Evolutionary conservation across 2,888 invertebrate genomes (phyloP).

Genomic region (Ecdyonurus torrentis): DNA sequence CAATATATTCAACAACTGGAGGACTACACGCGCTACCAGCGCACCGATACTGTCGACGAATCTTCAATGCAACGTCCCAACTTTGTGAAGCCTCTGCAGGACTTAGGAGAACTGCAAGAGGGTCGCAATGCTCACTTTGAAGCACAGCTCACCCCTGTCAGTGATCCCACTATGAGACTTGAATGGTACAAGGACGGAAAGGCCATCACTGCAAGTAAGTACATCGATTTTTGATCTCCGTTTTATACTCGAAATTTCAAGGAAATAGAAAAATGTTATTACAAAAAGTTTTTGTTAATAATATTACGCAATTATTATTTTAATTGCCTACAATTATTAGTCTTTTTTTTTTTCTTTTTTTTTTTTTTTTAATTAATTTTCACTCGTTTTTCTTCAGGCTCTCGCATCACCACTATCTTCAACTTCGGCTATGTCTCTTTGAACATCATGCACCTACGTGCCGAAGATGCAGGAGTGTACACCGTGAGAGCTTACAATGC

Average conservation of each 20-base stretch:
- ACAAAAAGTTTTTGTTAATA: not conserved
- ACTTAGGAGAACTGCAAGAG: constrained; percentile 74
- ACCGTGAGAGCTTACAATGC: constrained; percentile 83
- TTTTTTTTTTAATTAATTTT: not conserved
- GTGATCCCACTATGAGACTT: constrained; percentile 84
- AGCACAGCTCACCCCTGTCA: constrained; percentile 80
- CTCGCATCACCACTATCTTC: constrained; percentile 92
- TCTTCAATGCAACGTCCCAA: constrained; percentile 53
- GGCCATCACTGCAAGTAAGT: constrained; percentile 78
- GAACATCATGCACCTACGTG: constrained; percentile 95
- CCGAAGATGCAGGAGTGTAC: constrained; percentile 94
- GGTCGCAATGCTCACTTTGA: constrained; percentile 87
- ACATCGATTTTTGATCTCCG: not conserved
- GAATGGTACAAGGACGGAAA: constrained; percentile 93
- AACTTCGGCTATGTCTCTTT: constrained; percentile 99
- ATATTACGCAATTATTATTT: not conserved
- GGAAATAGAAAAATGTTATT: too few relatives aligned
- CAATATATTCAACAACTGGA: constrained; percentile 82
- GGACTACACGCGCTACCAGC: constrained; percentile 75
- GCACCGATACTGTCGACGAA: constrained; percentile 71
- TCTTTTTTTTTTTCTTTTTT: not conserved
- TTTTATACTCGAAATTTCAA: too few relatives aligned
- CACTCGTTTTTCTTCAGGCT: constrained; percentile 28
- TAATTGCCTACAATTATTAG: too few relatives aligned
- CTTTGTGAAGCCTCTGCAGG: constrained; percentile 74